These are phyloP conservation scores for Fratercula arctica DNA, from an alignment of 2,797 vertebrate species.

Conservation along the genomic window DNA sequence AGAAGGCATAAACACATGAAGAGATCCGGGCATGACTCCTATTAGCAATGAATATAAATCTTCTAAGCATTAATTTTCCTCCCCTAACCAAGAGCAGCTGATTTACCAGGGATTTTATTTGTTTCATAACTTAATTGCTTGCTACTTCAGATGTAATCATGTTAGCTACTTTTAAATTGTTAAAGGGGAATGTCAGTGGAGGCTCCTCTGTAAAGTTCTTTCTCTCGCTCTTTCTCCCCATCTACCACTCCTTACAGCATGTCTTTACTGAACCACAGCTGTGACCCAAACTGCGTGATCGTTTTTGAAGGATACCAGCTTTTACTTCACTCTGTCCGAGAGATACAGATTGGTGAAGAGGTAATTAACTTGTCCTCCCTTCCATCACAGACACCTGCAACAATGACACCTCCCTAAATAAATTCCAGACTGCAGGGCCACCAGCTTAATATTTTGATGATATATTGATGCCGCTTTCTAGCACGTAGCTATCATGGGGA, in stretches of 20 bases:
- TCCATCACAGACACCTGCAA: constrained; percentile 57
- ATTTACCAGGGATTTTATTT: constrained; percentile 28
- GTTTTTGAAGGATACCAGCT: constrained; percentile 88
- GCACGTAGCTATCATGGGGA: constrained; percentile 53
- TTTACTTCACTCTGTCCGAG: constrained; percentile 84
- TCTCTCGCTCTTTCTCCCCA: background rate
- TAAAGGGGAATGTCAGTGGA: background rate
- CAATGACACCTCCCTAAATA: constrained; percentile 56
- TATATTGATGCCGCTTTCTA: constrained; percentile 64
- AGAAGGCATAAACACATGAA: background rate
- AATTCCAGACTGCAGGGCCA: constrained; percentile 67
- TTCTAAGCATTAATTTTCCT: background rate
- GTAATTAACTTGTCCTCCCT: constrained; percentile 78
- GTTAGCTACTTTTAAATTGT: background rate
- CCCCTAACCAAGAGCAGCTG: background rate
- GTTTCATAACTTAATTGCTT: background rate
- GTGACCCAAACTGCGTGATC: constrained; percentile 93
- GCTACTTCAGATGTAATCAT: background rate
- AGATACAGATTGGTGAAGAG: constrained; percentile 87
- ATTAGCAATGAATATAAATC: constrained; percentile 1
- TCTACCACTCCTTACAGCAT: constrained; percentile 78
- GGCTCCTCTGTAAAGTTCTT: background rate
- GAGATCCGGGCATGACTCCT: background rate
- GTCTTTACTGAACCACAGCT: constrained; percentile 96
- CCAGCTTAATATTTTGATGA: constrained; percentile 71